Evolutionary conservation across 2,113 vertebrate species (phyloP).

Genomic region (Ovis canadensis): DNA sequence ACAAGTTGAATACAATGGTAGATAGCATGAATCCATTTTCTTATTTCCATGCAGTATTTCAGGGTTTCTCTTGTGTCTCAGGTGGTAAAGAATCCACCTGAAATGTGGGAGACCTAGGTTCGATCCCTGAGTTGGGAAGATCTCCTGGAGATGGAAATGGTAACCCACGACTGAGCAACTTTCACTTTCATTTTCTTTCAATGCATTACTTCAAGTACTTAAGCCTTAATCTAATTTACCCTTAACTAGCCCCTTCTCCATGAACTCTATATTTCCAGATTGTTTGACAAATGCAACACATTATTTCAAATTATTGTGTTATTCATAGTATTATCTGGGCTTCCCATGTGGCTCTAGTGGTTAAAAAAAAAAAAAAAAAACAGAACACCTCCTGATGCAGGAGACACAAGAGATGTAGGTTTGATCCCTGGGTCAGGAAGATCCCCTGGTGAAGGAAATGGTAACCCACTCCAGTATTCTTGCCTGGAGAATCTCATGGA

Average conservation of each 20-base stretch:
- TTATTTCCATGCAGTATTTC: background rate
- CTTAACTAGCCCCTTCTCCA: background rate
- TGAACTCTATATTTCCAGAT: background rate
- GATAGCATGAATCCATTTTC: background rate
- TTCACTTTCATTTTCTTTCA: background rate
- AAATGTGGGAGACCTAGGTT: background rate
- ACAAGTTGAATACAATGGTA: background rate
- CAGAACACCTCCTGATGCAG: background rate
- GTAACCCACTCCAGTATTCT: background rate
- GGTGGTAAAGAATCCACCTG: background rate
- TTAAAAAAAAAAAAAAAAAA: background rate
- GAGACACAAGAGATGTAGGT: background rate
- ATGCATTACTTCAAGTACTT: background rate
- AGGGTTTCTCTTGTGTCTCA: background rate
- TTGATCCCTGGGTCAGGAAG: background rate
- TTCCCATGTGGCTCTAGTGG: background rate
- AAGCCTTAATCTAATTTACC: background rate
- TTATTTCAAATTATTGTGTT: background rate
- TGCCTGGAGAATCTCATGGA: background rate
- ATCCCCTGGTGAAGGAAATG: background rate
- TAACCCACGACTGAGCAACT: background rate
- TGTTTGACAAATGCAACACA: background rate
- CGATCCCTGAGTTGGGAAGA: background rate
- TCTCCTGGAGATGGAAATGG: background rate
- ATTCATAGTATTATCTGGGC: background rate